These are phyloP conservation scores for Tipula vernalis DNA, from an alignment of 2,888 invertebrate genomes.

Conservation along the genomic window DNA sequence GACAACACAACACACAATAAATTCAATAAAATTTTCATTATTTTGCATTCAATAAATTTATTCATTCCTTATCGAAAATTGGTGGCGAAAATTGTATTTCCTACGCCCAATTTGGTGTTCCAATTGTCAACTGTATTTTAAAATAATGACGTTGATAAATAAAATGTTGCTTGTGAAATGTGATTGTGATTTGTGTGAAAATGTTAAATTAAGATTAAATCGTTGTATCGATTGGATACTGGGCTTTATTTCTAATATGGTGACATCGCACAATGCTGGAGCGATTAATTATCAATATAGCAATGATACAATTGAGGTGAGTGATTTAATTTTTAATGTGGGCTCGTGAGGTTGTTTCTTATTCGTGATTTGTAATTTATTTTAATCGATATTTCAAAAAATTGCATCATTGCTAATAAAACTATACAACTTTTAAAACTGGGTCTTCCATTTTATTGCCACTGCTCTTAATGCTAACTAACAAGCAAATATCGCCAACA, in stretches of 20 bases:
- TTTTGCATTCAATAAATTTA: neutral
- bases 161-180: neutral
- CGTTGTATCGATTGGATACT: neutral
- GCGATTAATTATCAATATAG: neutral
- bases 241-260: neutral
- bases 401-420: no score
- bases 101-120: neutral
- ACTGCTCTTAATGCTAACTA: neutral
- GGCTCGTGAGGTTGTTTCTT: no score
- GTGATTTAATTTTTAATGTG: neutral
- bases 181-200: neutral
- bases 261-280: neutral
- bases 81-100: neutral
- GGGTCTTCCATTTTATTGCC: neutral
- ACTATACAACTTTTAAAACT: no score
- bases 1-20: neutral
- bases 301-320: neutral
- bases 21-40: neutral
- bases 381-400: no score
- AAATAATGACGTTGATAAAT: neutral
- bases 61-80: neutral
- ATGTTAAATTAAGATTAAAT: neutral
- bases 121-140: neutral
- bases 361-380: no score
- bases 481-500: neutral